Evolutionary conservation across 2,888 invertebrate species (phyloP).

Genomic region (Tuberolachnus salignus): DNA sequence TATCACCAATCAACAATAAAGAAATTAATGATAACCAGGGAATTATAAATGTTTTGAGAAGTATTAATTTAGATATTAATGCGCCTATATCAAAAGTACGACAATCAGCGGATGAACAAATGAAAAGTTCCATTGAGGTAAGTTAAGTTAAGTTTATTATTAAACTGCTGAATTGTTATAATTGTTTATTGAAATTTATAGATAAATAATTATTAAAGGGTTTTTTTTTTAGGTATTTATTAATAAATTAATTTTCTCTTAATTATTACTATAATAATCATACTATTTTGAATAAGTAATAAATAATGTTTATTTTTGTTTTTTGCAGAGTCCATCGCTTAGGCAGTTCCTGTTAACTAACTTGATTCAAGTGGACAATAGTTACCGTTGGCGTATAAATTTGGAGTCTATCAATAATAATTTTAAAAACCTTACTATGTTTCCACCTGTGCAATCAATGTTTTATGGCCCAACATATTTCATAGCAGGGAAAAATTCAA

Average conservation of each 20-base stretch:
- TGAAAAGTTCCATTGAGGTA: conserved; percentile 62
- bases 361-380: conserved; percentile 71
- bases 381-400: conserved; percentile 81
- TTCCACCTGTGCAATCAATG: conserved; percentile 66
- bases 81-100: conserved; percentile 75
- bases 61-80: conserved; percentile 68
- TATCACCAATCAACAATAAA: conserved; percentile 72
- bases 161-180: not conserved
- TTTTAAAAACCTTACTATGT: conserved; percentile 71
- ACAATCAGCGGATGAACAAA: conserved; percentile 70
- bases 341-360: conserved; percentile 84
- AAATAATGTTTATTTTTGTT: conserved; percentile 16
- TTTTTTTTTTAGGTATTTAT: no score
- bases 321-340: conserved; percentile 62
- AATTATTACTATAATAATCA: not conserved
- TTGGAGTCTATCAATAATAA: conserved; percentile 73
- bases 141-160: not conserved
- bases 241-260: not conserved
- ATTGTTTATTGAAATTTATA: no score
- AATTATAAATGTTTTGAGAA: conserved; percentile 73
- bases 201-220: no score
- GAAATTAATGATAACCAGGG: conserved; percentile 69
- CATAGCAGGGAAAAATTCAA: conserved; percentile 81
- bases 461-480: conserved; percentile 79
- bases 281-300: not conserved